Evolutionary conservation across 1,140 invertebrate species (phyloP), one percentile per base, ranked within the genome.

Genomic region (Heliconius eleuchia): DNA sequence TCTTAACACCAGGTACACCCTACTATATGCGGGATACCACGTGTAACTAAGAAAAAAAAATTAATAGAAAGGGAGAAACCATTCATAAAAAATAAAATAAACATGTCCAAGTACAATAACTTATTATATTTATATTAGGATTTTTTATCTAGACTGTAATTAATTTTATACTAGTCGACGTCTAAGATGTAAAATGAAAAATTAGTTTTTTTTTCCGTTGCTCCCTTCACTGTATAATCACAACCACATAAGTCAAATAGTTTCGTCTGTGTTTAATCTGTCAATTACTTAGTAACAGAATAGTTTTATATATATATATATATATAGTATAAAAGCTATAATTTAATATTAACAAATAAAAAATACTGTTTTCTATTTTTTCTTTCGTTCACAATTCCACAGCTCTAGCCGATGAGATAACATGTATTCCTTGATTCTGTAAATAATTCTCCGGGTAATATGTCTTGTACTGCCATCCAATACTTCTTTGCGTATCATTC

Each of bases 381-480:
- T n/a, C 5, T 13, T 72, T 19, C n/a, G 0, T 37, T 23, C n/a
- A 72, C n/a, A 72, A 39, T 16, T 42, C 70, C 23, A 78, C 50
- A 57, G 71, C 76, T 39, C 57, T 78, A 1, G 72, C 77, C 23
- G 77, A 79, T 11, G 57, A 23, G 30, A 79, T 42, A 50, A 74
- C 34, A 50, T 79, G 77, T 3, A 60, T 37, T 55, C 57, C 75
- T 23, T 71, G 80, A 34, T 70, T 60, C 3, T 77, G 57, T 37
- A 81, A 46, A 34, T 80, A 73, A 19, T 79, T 89, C 78, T 90
- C 88, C 1, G 89, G 90, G 13, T 85, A 83, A 23, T 88, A 88
- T 46, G 81, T 88, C 50, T 74, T 90, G 42, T 89, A 94, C 23
- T 89, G 89, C 92, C 92, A 93, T 27, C 91, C 90, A 50, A 87